A percentile compares a stretch with the other conserved stretches of the same genome.
These are phyloP conservation scores for Branchellion lobata DNA, from an alignment of 2,888 invertebrate species.

Conservation along the genomic window DNA sequence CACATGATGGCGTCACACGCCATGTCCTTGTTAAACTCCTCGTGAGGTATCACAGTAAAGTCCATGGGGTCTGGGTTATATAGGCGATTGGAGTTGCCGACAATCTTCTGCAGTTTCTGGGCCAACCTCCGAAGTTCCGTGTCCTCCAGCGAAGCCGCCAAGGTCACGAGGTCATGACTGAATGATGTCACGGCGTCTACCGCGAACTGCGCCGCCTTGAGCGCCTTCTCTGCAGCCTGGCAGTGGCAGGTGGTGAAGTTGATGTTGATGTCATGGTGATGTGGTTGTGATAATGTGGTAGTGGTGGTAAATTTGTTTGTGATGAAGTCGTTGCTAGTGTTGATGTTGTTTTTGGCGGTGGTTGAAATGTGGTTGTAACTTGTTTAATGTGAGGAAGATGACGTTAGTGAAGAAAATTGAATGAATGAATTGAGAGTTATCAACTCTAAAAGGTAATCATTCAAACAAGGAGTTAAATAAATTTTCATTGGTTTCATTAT, in stretches of 20 bases:
- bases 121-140: slow-evolving; percentile 45
- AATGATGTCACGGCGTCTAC: slow-evolving; percentile 48
- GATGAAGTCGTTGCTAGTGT: slow-evolving; percentile 24
- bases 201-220: slow-evolving; percentile 48
- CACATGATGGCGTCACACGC: slow-evolving; percentile 48
- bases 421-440: too few species aligned
- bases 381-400: too few species aligned
- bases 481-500: too few species aligned
- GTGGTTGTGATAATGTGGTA: too few species aligned
- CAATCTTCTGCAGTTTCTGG: slow-evolving; percentile 48
- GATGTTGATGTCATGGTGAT: too few species aligned
- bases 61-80: slow-evolving; percentile 49
- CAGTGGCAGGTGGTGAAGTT: too few species aligned
- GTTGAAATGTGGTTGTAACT: neutral
- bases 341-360: neutral
- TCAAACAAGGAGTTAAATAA: too few species aligned
- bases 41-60: slow-evolving; percentile 47
- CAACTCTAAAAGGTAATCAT: too few species aligned
- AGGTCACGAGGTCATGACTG: slow-evolving; percentile 47
- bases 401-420: too few species aligned
- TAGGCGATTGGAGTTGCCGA: slow-evolving; percentile 47
- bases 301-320: neutral
- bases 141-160: slow-evolving; percentile 48
- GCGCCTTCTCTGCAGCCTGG: slow-evolving; percentile 48
- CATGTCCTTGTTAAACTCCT: slow-evolving; percentile 47